Base-by-base conservation (phyloP, 1,140 invertebrate species). In the Drosophila setifemur region DNA sequence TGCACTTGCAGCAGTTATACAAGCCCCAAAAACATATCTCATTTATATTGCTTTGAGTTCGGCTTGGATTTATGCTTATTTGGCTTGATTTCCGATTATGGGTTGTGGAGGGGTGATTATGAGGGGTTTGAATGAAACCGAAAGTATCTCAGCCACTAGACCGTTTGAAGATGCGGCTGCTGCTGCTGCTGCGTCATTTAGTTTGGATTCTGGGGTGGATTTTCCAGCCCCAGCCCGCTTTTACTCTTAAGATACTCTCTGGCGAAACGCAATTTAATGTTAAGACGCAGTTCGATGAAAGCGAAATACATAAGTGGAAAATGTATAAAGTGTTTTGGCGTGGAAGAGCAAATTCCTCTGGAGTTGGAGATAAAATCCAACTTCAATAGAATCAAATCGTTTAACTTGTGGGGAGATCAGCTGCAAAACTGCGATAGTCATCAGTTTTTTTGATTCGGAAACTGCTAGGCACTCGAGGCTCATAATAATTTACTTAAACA, bases 181-280 rank as follows among this genome's bases (percentile, higher is more conserved):
- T 14, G 42, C 42, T 16, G 19, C 35, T 61, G 60, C 60, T 61
- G 31, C 60, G 60, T 48, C 60, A 64, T 64, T 64, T 64, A 44
- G 60, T 63, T 57, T 29, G n/a, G n/a, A n/a, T n/a, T n/a, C n/a
- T n/a, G 57, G 60, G 60, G 60, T 64, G 60, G 60, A 39, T 63
- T 64, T 31, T 31, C 18, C 9, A 53, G 44, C 14, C 49, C 16
- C 21, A 16, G 26, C 40, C 57, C 55, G 6, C 37, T 23, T 25
- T 29, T 55, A 21, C 31, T 33, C 52, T 26, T 42, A 16, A n/a
- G 37, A 12, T 33, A 12, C n/a, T 11, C 31, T 3, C 11, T 7
- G 0, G 4, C 7, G 29, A 35, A 48, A 58, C 60, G 60, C 60
- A 64, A 64, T 64, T 64, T 14, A 63, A 47, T 25, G 23, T 12